phyloP scores from a whole-genome alignment of 2,888 invertebrate genomes.

The Eumerus sabulonum region DNA sequence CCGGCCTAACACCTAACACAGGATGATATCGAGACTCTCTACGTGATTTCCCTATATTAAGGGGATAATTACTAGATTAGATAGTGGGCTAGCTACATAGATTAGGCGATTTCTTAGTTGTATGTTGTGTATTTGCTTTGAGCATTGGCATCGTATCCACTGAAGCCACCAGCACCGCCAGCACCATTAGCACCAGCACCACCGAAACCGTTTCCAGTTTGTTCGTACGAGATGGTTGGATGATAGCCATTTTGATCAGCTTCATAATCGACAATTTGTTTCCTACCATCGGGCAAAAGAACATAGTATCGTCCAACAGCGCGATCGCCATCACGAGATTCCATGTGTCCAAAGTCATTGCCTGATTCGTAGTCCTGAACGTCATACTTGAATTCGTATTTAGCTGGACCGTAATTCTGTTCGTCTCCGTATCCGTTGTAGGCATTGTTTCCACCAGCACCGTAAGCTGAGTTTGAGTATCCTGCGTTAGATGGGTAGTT shows the following conservation, averaged over 20 bases:
- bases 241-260: slow-evolving; percentile 85
- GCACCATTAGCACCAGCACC: slow-evolving; percentile 66
- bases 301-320: slow-evolving; percentile 84
- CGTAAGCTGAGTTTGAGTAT: slow-evolving; percentile 42
- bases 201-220: slow-evolving; percentile 78
- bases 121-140: slow-evolving; percentile 75
- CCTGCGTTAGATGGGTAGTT: slow-evolving; percentile 48
- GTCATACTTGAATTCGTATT: slow-evolving; percentile 85
- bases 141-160: slow-evolving; percentile 58
- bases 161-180: slow-evolving; percentile 64
- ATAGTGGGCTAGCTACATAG: slow-evolving; percentile 65
- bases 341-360: slow-evolving; percentile 84
- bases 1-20: slow-evolving; percentile 61
- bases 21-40: slow-evolving; percentile 52
- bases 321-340: slow-evolving; percentile 82
- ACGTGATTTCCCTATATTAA: slow-evolving; percentile 42
- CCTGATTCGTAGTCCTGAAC: slow-evolving; percentile 83
- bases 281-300: slow-evolving; percentile 84
- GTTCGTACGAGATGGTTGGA: slow-evolving; percentile 85
- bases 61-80: slow-evolving; percentile 70
- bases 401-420: slow-evolving; percentile 82
- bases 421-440: slow-evolving; percentile 72
- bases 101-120: slow-evolving; percentile 71
- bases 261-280: slow-evolving; percentile 85
- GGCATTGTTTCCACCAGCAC: slow-evolving; percentile 40